Conservation (phyloP, 1,140 invertebrate genomes). For the Drosophila guanche region DNA sequence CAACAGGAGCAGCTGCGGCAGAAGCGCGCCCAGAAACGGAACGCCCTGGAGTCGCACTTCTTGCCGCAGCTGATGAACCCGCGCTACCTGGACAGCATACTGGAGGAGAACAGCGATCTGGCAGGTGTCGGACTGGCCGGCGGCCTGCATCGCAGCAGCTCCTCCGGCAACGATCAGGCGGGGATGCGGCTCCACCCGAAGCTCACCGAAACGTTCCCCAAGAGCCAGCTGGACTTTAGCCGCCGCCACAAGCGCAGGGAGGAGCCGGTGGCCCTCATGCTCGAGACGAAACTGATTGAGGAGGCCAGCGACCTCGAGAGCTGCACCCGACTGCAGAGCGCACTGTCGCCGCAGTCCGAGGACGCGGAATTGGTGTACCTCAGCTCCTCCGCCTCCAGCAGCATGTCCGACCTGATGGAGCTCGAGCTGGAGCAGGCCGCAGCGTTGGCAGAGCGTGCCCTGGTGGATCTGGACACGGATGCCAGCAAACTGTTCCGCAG, state of each 20-base stretch:
- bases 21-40: conserved; percentile 84
- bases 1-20: conserved; percentile 73
- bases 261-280: conserved; percentile 62
- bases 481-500: conserved; percentile 53
- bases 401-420: conserved; percentile 75
- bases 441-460: conserved; percentile 55
- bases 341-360: conserved; percentile 64
- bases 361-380: conserved; percentile 77
- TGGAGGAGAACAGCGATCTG: conserved; percentile 86
- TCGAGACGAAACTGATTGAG: conserved; percentile 75
- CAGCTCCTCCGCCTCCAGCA: conserved; percentile 78
- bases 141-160: conserved; percentile 21
- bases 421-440: conserved; percentile 69
- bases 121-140: conserved; percentile 52
- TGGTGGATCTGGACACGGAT: conserved; percentile 74
- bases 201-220: conserved; percentile 67
- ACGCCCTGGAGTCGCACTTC: conserved; percentile 85
- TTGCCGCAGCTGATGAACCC: conserved; percentile 85
- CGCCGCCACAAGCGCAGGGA: conserved; percentile 63
- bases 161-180: conserved; percentile 18
- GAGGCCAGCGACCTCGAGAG: conserved; percentile 63
- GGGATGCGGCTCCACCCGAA: conserved; percentile 32
- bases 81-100: conserved; percentile 86
- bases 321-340: conserved; percentile 61
- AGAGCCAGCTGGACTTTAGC: conserved; percentile 73